Evolutionary conservation across 1,140 invertebrate genomes (phyloP).

Genomic region (Anadara kagoshimensis): DNA sequence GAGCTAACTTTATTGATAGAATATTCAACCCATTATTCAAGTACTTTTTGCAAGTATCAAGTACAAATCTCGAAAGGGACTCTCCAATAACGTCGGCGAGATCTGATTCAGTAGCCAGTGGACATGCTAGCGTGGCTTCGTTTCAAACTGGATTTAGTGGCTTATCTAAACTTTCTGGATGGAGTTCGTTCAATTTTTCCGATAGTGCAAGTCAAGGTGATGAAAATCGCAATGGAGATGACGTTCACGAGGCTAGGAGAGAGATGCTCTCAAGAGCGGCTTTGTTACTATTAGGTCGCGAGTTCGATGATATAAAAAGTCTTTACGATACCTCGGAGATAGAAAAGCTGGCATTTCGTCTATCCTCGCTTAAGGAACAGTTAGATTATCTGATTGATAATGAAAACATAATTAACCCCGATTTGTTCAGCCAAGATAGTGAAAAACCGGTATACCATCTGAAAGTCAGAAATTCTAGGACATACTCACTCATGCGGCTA

Average conservation of each 20-base stretch:
- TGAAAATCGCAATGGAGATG: conserved; percentile 9
- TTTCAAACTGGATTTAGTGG: conserved; percentile 45
- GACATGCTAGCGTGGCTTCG: conserved; percentile 40
- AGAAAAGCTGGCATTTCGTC: conserved; percentile 57
- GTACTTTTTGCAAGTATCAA: conserved; percentile 58
- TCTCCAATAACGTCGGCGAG: conserved; percentile 43
- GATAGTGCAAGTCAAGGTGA: conserved; percentile 34
- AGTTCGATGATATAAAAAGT: conserved; percentile 60
- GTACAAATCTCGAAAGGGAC: conserved; percentile 37
- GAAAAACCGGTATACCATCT: conserved; percentile 51
- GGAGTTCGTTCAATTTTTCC: conserved; percentile 20
- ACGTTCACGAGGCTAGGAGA: conserved; percentile 43
- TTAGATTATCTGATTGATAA: conserved; percentile 63
- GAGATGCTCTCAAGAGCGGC: conserved; percentile 52
- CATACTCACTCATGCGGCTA: conserved; percentile 50
- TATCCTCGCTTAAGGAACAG: conserved; percentile 63
- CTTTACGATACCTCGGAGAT: conserved; percentile 64
- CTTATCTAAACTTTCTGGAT: conserved; percentile 35
- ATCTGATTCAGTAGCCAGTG: conserved; percentile 53
- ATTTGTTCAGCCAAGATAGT: conserved; percentile 63
- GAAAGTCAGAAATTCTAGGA: conserved; percentile 53
- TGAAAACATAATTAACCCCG: conserved; percentile 54
- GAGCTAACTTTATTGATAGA: conserved; percentile 59
- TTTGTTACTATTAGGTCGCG: conserved; percentile 53
- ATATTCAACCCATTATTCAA: conserved; percentile 64